Percentiles rank a stretch among this genome's conserved stretches.
Conservation (phyloP, 2,888 invertebrate species). For the Rhagium mordax region DNA sequence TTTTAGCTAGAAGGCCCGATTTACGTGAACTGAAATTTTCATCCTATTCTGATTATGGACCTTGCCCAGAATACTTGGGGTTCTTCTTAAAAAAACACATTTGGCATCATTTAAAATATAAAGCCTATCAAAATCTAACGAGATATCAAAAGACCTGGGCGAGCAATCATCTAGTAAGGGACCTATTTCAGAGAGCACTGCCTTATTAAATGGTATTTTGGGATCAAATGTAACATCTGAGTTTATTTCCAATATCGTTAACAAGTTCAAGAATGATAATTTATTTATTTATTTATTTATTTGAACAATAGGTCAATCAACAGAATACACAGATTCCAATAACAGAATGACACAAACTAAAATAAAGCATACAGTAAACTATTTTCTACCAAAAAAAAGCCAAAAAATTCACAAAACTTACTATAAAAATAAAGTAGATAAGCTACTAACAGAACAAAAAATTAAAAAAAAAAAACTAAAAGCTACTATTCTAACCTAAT, state of each 20-base stretch:
- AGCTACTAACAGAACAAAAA: no score
- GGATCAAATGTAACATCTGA: neutral
- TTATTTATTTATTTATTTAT: no score
- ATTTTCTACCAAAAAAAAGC: no score
- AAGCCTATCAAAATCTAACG: neutral
- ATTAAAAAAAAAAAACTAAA: no score
- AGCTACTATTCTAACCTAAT: no score
- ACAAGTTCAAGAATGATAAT: neutral
- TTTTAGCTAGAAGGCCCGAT: neutral
- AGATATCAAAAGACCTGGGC: neutral
- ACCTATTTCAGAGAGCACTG: neutral
- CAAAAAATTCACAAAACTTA: no score
- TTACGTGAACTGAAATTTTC: neutral
- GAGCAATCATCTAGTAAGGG: neutral
- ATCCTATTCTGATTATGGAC: slow-evolving; percentile 22
- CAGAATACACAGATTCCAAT: no score
- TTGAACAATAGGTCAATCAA: no score
- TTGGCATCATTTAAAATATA: neutral
- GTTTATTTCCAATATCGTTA: neutral
- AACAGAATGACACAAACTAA: no score
- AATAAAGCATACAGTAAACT: no score
- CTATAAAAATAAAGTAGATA: no score
- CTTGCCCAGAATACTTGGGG: neutral
- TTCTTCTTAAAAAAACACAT: neutral
- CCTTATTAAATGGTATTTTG: neutral